Base-by-base conservation (phyloP, 2,888 invertebrate species). In the Periphyllus acericola region DNA sequence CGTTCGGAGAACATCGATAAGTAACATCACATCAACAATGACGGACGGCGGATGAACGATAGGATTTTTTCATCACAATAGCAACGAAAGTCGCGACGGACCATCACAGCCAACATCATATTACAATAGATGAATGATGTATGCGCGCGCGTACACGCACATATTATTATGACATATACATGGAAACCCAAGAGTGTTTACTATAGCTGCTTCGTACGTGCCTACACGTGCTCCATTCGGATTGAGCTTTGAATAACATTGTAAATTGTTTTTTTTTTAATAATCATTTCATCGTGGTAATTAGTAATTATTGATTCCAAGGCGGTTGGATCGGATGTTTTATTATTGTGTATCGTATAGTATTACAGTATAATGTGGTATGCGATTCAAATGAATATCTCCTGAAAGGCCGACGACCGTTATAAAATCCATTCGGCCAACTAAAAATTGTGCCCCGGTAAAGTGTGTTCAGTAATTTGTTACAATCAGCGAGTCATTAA, bases 401-500 rank as follows among this genome's bases (percentile, higher is more conserved):
- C 32, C 66, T 29, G n/a, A 68, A 19, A 32, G 32, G 32, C 71
- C 32, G 71, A 29, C 19, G 71, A 71, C 71, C 71, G 71, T 17
- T 14, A 32, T 29, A 32, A 71, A 71, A n/a, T n/a, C 29, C 29
- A 32, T 71, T 71, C 25, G 11, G 71, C 71, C 80, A n/a, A 66
- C 66, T 66, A 80, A 36, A 40, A 40, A 40, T 25, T 17, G n/a
- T 17, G 17, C 17, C 9, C 6, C 36, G 25, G 34, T 66, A 40
- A 80, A 71, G 71, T 40, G 36, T 60, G 9, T 66, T 36, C 29
- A 79, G 25, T 55, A 79, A 80, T 80, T 80, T 68, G 36, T 80
- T 80, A 80, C 40, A 80, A 66, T 36, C 80, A 66, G 66, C 40
- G 66, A 80, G 80, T 80, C 80, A 66, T 80, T 66, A 80, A 80